Conservation (phyloP, 2,113 vertebrate genomes). For the Gopherus flavomarginatus region DNA sequence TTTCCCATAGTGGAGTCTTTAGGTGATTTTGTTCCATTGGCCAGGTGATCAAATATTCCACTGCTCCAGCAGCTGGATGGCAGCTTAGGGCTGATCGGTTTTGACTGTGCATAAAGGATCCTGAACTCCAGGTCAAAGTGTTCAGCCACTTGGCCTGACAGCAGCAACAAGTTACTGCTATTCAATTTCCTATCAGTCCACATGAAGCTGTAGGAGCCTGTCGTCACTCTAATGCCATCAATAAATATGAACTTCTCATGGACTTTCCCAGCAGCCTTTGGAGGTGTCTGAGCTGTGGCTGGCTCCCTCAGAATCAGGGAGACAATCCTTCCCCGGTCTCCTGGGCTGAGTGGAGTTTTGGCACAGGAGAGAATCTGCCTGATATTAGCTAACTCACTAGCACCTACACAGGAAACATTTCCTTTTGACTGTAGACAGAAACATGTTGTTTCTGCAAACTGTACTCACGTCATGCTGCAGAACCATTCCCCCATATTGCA, state of each 20-base stretch:
- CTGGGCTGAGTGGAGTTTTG: neutral
- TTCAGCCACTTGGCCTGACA: slow-evolving; percentile 95
- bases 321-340: neutral
- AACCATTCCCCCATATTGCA: neutral
- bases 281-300: neutral
- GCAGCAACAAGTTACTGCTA: slow-evolving; percentile 93
- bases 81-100: slow-evolving; percentile 80
- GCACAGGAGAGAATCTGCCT: neutral
- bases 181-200: slow-evolving; percentile 97
- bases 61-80: slow-evolving; percentile 72
- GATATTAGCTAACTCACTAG: neutral
- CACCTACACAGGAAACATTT: neutral
- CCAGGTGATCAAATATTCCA: slow-evolving; percentile 77
- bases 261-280: too few relatives aligned
- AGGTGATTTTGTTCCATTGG: slow-evolving; percentile 46
- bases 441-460: neutral
- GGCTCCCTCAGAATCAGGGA: neutral
- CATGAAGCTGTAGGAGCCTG: slow-evolving; percentile 83
- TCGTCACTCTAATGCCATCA: too few relatives aligned
- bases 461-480: neutral
- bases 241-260: too few relatives aligned
- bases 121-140: slow-evolving; percentile 96
- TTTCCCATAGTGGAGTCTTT: slow-evolving; percentile 77
- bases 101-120: slow-evolving; percentile 94
- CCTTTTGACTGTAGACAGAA: neutral